Evolutionary conservation across 2,113 vertebrate genomes (phyloP), one percentile per base, ranked within the genome.

Genomic region (Melanerpes formicivorus): DNA sequence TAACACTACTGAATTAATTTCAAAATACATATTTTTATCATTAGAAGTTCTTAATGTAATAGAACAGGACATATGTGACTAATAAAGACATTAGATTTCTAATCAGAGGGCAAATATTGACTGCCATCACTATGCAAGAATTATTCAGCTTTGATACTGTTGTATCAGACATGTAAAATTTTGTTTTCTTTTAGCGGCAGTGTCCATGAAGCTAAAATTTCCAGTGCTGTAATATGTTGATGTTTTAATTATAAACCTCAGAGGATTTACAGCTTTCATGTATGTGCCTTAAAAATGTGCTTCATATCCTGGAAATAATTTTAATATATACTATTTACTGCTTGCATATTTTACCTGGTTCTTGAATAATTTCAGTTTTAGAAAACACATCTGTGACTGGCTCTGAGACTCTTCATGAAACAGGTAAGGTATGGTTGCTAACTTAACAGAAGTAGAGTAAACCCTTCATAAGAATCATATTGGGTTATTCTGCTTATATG

Each of bases 141-240:
- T 93, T 92, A 91, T 48, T 67, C 37, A 84, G 42, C 89, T 97
- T 96, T 92, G 37, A 80, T 92, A 83, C 34, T 94, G 19, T 37
- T 70, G 13, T 55, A 70, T 93, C 82, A 78, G 23, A 87, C 69
- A 93, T 93, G 65, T 87, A 90, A 88, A 46, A 77, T 84, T 89
- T 63, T 93, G 50, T 70, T 81, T 40, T 85, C 76, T 82, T 93
- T 94, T 84, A 72, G 32, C 86, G 18, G 65, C 29, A 74, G 46
- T 59, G 42, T 5, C 25, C 59, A 56, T 58, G 56, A 90, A 95
- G 55, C 15, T 90, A 88, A 27, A 84, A 79, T 76, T 81, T 74
- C 40, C 30, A 63, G 8, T 44, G 9, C 42, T 87, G 85, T 94
- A 90, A 81, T 89, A 63, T 62, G 52, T 69, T 90, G 70, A 29